Base-by-base conservation (phyloP, 1,140 invertebrate species). In the Mya arenaria region DNA sequence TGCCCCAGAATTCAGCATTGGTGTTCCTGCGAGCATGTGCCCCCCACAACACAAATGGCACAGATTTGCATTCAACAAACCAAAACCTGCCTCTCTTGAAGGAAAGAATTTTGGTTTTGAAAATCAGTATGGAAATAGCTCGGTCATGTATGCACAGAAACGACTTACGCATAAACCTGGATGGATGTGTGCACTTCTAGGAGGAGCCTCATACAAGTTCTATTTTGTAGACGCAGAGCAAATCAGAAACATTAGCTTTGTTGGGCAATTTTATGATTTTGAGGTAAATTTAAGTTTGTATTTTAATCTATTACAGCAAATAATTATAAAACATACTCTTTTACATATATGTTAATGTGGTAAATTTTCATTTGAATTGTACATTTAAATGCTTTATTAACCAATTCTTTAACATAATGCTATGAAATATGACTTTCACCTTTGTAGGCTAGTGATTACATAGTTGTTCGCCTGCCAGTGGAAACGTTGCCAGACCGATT, bases 1-100 rank as follows among this genome's bases (percentile, higher is more conserved):
- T 19, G 41, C 37, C 2, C 17, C 69, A 3, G 66, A 34, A 15
- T 86, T 84, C 66, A 80, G 83, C 8, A 52, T 71, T 19, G 68
- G 60, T 23, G 17, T 6, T 13, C 71, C 78, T 15, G 88, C 85
- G 0, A 88, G 85, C 52, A 66, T 85, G 0, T 91, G 89, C 81
- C 74, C 86, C 13, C 34, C 66, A 19, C 34, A 75, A 23, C 79
- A 89, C 1, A 87, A 85, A 32, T 88, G 90, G 65, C 85, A 87
- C 60, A 82, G 90, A 66, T 90, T 90, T 60, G 79, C 89, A 28
- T 90, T 90, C 75, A 89, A 89, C 32, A 66, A 86, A 19, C 62
- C 82, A n/a, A 19, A 19, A 23, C 89, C 89, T 6, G 19, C n/a
- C 0, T 86, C 85, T 1, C 41, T 90, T 36, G 30, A 77, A 23